Conservation (phyloP, 2,888 invertebrate genomes). For the Cosmia pyralina region DNA sequence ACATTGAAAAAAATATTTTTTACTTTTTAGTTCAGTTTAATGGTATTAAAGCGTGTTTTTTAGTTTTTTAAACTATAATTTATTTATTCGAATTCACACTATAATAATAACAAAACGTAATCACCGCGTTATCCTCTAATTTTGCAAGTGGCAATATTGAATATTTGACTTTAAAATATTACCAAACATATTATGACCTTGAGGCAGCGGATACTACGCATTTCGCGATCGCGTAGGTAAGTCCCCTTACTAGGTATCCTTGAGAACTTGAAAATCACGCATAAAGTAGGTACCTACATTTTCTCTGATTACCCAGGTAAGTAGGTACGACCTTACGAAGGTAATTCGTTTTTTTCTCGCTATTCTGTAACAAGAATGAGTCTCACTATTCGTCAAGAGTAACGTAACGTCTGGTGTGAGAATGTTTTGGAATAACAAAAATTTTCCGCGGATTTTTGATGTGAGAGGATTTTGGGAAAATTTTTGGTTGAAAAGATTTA, state of each 20-base stretch:
- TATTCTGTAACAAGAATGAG: conserved; percentile 32
- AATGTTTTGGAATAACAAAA: conserved; percentile 44
- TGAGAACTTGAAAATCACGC: conserved; percentile 47
- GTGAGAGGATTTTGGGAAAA: background rate
- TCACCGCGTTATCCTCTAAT: conserved; percentile 27
- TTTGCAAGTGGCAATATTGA: conserved; percentile 25
- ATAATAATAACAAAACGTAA: conserved; percentile 16
- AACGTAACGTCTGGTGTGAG: conserved; percentile 8
- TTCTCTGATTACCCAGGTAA: conserved; percentile 43
- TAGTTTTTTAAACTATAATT: no score
- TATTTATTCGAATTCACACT: background rate
- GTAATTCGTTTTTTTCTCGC: conserved; percentile 37
- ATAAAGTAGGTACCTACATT: conserved; percentile 44
- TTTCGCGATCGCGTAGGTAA: conserved; percentile 34
- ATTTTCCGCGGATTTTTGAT: background rate
- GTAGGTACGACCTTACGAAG: background rate
- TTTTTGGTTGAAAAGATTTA: background rate
- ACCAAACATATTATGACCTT: conserved; percentile 21
- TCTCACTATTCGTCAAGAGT: conserved; percentile 45
- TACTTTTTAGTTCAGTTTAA: no score
- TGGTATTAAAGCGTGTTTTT: no score
- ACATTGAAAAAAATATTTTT: no score
- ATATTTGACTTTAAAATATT: conserved; percentile 44
- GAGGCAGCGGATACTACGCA: conserved; percentile 31
- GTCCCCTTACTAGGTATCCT: conserved; percentile 35